Base-by-base conservation (phyloP, 2,797 vertebrate genomes). In the Melopsittacus undulatus region DNA sequence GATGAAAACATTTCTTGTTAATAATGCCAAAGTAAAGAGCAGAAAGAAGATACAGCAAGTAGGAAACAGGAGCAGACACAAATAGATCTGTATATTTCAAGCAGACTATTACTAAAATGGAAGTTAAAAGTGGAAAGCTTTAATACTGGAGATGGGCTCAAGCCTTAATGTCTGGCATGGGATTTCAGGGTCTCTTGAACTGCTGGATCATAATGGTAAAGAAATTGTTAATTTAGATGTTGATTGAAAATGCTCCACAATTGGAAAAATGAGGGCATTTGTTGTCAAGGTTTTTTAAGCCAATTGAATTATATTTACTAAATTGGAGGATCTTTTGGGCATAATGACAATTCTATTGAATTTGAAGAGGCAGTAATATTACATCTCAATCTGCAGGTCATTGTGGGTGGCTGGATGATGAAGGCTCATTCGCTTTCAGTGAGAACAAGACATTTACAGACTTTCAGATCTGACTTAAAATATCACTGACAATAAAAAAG, bases 381-480 rank as follows among this genome's bases (percentile, higher is more conserved):
- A 54, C 29, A 72, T 42, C 79, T 92, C 82, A 83, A 59, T 49
- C 82, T 78, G 68, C 80, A 78, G 95, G 95, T 94, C 93, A 90
- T 78, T 11, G 95, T 94, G 96, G 95, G 97, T 81, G 82, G 73
- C 75, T 79, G 66, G 57, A 13, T 70, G 93, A 96, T 95, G 96
- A 95, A 87, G 94, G 57, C 94, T 88, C 45, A 12, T 82, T 89
- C 21, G 13, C 73, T 95, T 94, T 91, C 59, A 64, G 75, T 62
- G 69, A 13, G 92, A 96, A 68, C 69, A 88, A 93, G 90, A 64
- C 95, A 87, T 64, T 87, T 81, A 64, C 69, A 92, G 92, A 89
- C 75, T 84, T 96, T 88, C 78, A 89, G 69, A 81, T 91, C 91
- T 92, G 89, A 92, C 92, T 97, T 96, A 96, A 95, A 96, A 97